Base-by-base conservation (phyloP, 2,888 invertebrate genomes). In the Morpho helenor region DNA sequence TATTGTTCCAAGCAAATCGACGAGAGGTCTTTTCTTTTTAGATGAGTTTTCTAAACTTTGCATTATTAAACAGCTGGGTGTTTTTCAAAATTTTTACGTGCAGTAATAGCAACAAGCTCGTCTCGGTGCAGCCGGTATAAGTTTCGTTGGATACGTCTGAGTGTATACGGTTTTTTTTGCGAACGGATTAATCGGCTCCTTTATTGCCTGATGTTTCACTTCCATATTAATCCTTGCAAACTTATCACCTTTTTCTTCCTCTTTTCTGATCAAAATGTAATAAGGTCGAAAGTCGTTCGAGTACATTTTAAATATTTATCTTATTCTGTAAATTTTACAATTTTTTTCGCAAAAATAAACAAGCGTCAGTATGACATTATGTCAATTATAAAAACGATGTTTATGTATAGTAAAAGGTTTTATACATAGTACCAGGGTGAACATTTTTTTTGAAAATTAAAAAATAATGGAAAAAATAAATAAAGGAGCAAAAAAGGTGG, bases 231-330 rank as follows among this genome's bases (percentile, higher is more conserved):
- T 82, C 60, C 75, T 78, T 2, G 86, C 87, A 62, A 73, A 80
- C 65, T 76, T 82, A 49, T 89, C 89, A 2, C 88, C 89, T 61
- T 89, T 88, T 57, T 89, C 88, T 65, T 89, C 89, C 68, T 88
- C 89, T 63, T 89, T 89, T 63, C 68, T 79, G 49, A 89, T 72
- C 0, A 76, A 62, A 62, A 89, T 79, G 64, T 76, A 89, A 70
- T 77, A 89, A 39, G 89, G 89, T 7, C 89, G 80, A 60, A 82
- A 80, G 7, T 84, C 82, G 65, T 87, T 88, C 2, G 79, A 73
- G 72, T 78, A 79, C 84, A 82, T 86, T 66, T 67, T 70, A 53
- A 46, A 40, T n/a, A 44, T 58, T 65, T 64, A 66, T 51, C 42
- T 56, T 66, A 62, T 65, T 66, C 44, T 44, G 56, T 60, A 66